Base-by-base conservation (phyloP, 2,113 vertebrate genomes). In the Corythoichthys haematopterus region DNA sequence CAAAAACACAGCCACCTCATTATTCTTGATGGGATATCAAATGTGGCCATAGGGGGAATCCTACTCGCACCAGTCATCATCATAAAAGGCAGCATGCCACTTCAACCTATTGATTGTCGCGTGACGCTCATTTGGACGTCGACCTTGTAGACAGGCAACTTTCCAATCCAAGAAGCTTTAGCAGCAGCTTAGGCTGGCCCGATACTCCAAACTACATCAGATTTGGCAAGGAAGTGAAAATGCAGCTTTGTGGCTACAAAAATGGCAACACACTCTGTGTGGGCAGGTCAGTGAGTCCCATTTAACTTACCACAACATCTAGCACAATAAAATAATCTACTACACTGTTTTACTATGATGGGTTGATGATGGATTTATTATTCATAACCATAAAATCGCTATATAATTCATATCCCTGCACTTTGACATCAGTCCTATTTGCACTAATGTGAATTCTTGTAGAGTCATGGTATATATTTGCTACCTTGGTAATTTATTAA, bases 91-190 rank as follows among this genome's bases (percentile, higher is more conserved):
- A 69, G 61, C 28, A 14, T 36, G 61, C 61, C 11, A 48, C 38
- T 46, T 46, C 28, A 48, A 35, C 28, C 13, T 40, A 63, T 8
- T 15, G 51, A 35, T 71, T 73, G 20, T 57, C 47, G 52, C 15
- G 13, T 65, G 59, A 50, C 13, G 40, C 11, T 65, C 60, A 50
- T 33, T 71, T 59, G 36, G 40, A 43, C 40, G 14, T 75, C 71
- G 62, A 75, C n/a, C 55, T 45, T 50, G 57, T n/a, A 66, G 69
- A 59, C 37, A 73, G 56, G 37, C 35, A 55, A 61, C n/a, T 75
- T 53, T 59, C 56, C 45, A 68, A 40, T 69, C 28, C 13, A 45
- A 61, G 47, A 71, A 28, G 52, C 66, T 59, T 60, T 35, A 64
- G 36, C 28, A 70, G 63, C 52, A 36, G 51, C 38, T 33, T 15